phyloP scores from a whole-genome alignment of 2,113 vertebrate species.

The Lanius ludovicianus region DNA sequence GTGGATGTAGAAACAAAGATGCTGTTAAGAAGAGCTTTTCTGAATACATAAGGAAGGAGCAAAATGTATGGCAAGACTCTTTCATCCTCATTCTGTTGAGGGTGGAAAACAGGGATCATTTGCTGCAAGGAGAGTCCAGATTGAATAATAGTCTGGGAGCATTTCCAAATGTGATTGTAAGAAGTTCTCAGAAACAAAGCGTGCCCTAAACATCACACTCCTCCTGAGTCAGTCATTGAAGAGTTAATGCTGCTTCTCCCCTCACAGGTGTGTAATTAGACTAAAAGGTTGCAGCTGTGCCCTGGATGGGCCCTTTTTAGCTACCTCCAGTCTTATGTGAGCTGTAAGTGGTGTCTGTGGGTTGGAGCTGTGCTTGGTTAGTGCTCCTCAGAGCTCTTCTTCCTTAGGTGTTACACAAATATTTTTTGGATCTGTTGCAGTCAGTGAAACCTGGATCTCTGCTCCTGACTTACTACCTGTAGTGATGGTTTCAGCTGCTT shows the following conservation, averaged over 20 bases:
- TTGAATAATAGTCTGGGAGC: not conserved
- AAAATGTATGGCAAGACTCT: not conserved
- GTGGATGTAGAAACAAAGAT: not conserved
- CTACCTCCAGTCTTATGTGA: fast-evolving
- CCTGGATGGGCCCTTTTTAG: not conserved
- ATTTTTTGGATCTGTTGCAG: not conserved
- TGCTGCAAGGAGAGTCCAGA: not conserved
- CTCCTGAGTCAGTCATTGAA: not conserved
- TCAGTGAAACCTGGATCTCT: not conserved
- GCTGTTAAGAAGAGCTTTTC: not conserved
- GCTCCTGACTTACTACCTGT: not conserved
- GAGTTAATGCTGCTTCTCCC: not conserved
- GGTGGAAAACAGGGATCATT: not conserved
- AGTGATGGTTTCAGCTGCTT: not conserved
- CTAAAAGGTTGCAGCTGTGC: not conserved
- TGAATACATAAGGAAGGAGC: not conserved
- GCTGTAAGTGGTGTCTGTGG: fast-evolving
- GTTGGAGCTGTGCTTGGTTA: fast-evolving
- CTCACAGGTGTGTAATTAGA: not conserved
- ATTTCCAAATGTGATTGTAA: not conserved
- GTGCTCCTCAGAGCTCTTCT: fast-evolving
- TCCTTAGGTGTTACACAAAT: not conserved
- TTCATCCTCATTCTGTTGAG: not conserved
- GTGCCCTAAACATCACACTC: fast-evolving
- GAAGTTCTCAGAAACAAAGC: not conserved